Base-by-base conservation (phyloP, 2,888 invertebrate genomes). In the Phymatocera aterrima region DNA sequence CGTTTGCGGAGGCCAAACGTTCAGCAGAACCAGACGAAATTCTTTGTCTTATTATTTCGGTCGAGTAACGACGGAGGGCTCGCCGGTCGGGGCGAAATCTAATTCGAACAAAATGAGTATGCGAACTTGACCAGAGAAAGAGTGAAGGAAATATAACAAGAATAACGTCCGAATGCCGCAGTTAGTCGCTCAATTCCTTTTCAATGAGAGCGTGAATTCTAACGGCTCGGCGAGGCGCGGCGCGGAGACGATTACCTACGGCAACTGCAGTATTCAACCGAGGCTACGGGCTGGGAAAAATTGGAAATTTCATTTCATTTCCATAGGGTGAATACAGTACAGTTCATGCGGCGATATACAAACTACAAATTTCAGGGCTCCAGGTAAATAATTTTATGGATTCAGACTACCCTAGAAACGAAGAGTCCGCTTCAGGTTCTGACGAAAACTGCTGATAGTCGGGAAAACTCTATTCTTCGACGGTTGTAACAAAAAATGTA, bases 1-100 rank as follows among this genome's bases (percentile, higher is more conserved):
- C 43, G 68, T 68, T 68, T 10, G 28, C 24, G 21, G 15, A 24
- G 21, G 68, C 46, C n/a, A 43, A 21, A 68, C 40, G 68, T 28
- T 24, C 43, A 68, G 43, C 68, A n/a, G 46, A 68, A 68, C 43
- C 46, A 68, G n/a, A n/a, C n/a, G n/a, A n/a, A 68, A 68, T 68
- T 46, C 21, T 68, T 28, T 28, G 12, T 46, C 28, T 68, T 28
- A 46, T 68, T 46, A 12, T 18, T 54, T 21, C 6, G n/a, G 43
- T 68, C n/a, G 68, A 68, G 46, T n/a, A 4, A 15, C 43, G 46
- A 46, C 15, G 68, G 46, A 37, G 34, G 34, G 68, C 43, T 28
- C 15, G 24, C 46, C 43, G 68, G 28, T 68, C 68, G 46, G 46
- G 46, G 68, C 24, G 28, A 46, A 68, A 68, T 68, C 46, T 24